These are phyloP conservation scores for Odontesthes bonariensis DNA, from an alignment of 2,113 vertebrate genomes.

Conservation along the genomic window DNA sequence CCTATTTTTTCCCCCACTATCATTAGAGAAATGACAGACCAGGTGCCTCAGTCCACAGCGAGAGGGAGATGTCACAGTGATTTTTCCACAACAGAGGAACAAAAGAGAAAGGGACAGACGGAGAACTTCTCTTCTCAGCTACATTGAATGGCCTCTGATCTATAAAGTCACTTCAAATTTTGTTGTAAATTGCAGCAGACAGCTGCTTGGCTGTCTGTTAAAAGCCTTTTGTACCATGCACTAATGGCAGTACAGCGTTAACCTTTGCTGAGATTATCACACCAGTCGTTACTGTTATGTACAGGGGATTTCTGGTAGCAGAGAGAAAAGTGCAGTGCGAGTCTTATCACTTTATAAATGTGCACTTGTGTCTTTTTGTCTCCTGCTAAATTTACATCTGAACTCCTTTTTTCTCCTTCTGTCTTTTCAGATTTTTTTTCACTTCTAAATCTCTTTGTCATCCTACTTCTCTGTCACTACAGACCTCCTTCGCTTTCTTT, in stretches of 20 bases:
- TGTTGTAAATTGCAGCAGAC: constrained; percentile 78
- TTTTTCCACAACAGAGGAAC: constrained; percentile 48
- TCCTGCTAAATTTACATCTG: constrained; percentile 61
- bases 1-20: constrained; percentile 50
- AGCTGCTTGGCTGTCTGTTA: constrained; percentile 72
- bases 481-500: constrained; percentile 36
- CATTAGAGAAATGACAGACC: constrained; percentile 73
- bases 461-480: constrained; percentile 76
- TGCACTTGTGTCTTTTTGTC: constrained; percentile 83
- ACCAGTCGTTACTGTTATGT: constrained; percentile 87
- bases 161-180: constrained; percentile 75
- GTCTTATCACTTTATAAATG: constrained; percentile 74
- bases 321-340: constrained; percentile 70
- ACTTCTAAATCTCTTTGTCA: constrained; percentile 25
- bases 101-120: constrained; percentile 60
- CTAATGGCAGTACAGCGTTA: constrained; percentile 76
- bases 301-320: constrained; percentile 78
- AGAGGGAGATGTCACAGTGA: constrained; percentile 73
- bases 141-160: constrained; percentile 71
- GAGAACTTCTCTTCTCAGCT: constrained; percentile 61
- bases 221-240: constrained; percentile 74
- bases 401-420: constrained; percentile 76
- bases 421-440: constrained; percentile 36
- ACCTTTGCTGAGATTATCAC: constrained; percentile 82
- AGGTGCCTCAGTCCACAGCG: constrained; percentile 54